Evolutionary conservation across 1,140 invertebrate genomes (phyloP).

Genomic region (Leucophenga varia): DNA sequence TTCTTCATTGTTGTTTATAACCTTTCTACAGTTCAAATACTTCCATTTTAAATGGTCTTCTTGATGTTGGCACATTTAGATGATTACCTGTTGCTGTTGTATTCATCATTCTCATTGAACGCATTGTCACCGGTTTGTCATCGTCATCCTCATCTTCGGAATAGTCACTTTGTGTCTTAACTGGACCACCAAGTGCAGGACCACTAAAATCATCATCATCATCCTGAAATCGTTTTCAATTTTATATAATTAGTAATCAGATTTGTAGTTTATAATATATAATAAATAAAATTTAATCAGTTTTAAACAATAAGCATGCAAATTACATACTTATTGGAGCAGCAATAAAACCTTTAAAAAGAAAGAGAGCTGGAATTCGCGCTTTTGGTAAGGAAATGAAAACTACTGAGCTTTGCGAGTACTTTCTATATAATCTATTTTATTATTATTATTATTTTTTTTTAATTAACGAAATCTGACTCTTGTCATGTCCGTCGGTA

Average conservation of each 20-base stretch:
- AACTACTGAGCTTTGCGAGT: too few species aligned
- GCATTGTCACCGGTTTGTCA: conserved; percentile 53
- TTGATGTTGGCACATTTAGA: conserved; percentile 53
- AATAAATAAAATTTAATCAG: neutral
- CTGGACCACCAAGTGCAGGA: conserved; percentile 48
- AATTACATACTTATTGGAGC: too few species aligned
- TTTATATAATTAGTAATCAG: conserved; percentile 2
- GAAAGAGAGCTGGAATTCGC: too few species aligned
- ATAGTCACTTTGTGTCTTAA: conserved; percentile 50
- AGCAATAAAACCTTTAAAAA: too few species aligned
- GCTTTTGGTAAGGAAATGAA: too few species aligned
- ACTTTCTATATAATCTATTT: too few species aligned
- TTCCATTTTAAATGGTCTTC: conserved; percentile 48
- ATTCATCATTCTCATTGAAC: conserved; percentile 42
- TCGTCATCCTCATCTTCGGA: conserved; percentile 52
- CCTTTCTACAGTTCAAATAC: conserved; percentile 51
- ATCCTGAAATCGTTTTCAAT: conserved; percentile 18
- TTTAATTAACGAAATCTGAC: too few species aligned
- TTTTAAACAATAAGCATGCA: conserved; percentile 21
- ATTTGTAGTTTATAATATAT: conserved; percentile 19
- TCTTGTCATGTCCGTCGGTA: too few species aligned
- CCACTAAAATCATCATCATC: conserved; percentile 54
- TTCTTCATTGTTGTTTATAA: neutral
- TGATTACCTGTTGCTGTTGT: conserved; percentile 33
- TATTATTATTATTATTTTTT: too few species aligned